A percentile compares a stretch with the other conserved stretches of the same genome.
These are phyloP conservation scores for Ammodytes dubius DNA, from an alignment of 2,113 vertebrate genomes.

Conservation along the genomic window DNA sequence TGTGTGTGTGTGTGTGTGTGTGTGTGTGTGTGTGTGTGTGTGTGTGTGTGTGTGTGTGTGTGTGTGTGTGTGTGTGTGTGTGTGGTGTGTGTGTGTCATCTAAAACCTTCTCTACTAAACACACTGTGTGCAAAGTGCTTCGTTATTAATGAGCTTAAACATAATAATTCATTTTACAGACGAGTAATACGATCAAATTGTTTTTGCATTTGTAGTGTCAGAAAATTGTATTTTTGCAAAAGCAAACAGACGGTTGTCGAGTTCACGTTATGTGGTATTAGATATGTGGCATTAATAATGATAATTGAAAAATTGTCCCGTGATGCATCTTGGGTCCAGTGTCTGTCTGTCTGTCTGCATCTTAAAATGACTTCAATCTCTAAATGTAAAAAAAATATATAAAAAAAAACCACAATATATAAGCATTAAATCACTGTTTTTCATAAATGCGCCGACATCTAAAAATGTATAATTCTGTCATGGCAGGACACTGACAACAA, in stretches of 20 bases:
- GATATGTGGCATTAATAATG: too few relatives aligned
- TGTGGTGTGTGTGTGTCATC: background rate
- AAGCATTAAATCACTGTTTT: background rate
- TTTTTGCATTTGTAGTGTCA: background rate
- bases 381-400: background rate
- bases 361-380: background rate
- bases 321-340: background rate
- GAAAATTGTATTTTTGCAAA: background rate
- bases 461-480: background rate
- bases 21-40: too few relatives aligned
- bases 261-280: background rate
- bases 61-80: too few relatives aligned
- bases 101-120: background rate
- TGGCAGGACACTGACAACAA: background rate
- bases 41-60: background rate
- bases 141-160: background rate
- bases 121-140: background rate
- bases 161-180: background rate
- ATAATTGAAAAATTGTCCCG: background rate
- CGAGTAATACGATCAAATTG: rapidly evolving
- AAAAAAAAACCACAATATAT: background rate
- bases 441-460: background rate
- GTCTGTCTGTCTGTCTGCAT: background rate
- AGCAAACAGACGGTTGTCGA: background rate
- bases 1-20: too few relatives aligned